Evolutionary conservation across 2,888 invertebrate species (phyloP).

Genomic region (Drosophila sordidula): DNA sequence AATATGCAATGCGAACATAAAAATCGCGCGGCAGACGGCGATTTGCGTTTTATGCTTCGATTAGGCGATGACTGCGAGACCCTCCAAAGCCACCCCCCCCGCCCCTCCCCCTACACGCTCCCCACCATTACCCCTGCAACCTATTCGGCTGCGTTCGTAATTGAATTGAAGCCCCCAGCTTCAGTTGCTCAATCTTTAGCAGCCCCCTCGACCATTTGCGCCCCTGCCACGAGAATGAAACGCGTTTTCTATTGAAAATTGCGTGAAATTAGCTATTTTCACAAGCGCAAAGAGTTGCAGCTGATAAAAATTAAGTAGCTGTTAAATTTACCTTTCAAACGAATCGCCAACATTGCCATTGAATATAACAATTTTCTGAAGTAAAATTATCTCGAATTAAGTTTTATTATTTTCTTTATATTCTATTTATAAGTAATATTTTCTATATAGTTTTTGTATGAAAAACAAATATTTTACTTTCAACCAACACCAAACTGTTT

Average conservation of each 20-base stretch:
- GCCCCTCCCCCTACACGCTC: neutral
- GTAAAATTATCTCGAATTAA: neutral
- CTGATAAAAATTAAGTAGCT: neutral
- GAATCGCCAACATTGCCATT: neutral
- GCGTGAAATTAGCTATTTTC: conserved; percentile 9
- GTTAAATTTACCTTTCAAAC: neutral
- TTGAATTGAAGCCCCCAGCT: conserved; percentile 31
- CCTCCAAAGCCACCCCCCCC: conserved; percentile 1
- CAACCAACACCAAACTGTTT: too few species aligned
- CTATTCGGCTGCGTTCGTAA: conserved; percentile 22
- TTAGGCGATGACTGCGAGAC: conserved; percentile 50
- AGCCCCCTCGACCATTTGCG: conserved; percentile 2
- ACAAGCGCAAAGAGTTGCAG: conserved; percentile 5
- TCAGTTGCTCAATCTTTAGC: conserved; percentile 27
- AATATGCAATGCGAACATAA: conserved; percentile 58
- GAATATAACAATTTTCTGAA: neutral
- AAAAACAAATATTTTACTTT: too few species aligned
- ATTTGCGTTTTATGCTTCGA: conserved; percentile 77
- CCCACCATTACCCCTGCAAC: neutral
- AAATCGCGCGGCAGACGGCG: conserved; percentile 56
- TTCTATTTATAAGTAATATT: too few species aligned
- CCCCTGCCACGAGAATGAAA: conserved; percentile 13
- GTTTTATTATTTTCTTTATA: too few species aligned
- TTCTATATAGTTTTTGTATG: too few species aligned
- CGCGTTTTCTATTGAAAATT: conserved; percentile 12